Evolutionary conservation across 2,113 vertebrate species (phyloP), one percentile per base, ranked within the genome.

Genomic region (Campylomormyrus numenius): DNA sequence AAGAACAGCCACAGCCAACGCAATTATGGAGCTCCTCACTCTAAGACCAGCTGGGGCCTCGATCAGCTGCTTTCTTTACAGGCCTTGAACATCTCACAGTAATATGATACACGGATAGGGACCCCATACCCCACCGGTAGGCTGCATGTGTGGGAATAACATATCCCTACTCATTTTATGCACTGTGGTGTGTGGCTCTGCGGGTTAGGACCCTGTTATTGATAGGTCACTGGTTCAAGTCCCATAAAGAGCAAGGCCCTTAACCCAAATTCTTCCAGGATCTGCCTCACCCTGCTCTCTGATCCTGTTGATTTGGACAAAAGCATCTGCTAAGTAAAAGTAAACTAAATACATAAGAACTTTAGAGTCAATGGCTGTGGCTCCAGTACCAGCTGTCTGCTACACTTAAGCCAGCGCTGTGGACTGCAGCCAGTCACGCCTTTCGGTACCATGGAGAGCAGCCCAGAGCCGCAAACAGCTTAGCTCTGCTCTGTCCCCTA

Each of bases 1-100:
- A 90, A 45, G 90, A 90, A 89, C 52, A 39, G n/a, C 89, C 74
- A 19, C 31, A 39, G 35, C 74, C 31, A 42, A 56, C n/a, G 46
- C 70, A 31, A 85, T 88, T 74, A 88, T 53, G 31, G 11, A 42
- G 17, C 84, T 89, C 42, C 90, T 89, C 58, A 9, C 66, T 88
- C 49, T 48, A 53, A n/a, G 53, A 5, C 45, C 90, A 27, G 3
- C 58, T 24, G 66, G 66, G 62, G 31, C 62, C 62, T 27, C n/a
- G 27, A 35, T 85, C 42, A 85, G 19, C 83, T 85, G 42, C 83
- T 85, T 45, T 31, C 27, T 85, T n/a, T 21, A 27, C 83, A 80
- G 15, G 13, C 70, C 13, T 77, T 77, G 70, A 77, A 77, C 15
- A 77, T 77, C 70, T 77, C 70, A 77, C 31, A 35, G 66, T 74